These are phyloP conservation scores for Drosophila mulleri DNA, from an alignment of 2,888 invertebrate species.

Conservation along the genomic window DNA sequence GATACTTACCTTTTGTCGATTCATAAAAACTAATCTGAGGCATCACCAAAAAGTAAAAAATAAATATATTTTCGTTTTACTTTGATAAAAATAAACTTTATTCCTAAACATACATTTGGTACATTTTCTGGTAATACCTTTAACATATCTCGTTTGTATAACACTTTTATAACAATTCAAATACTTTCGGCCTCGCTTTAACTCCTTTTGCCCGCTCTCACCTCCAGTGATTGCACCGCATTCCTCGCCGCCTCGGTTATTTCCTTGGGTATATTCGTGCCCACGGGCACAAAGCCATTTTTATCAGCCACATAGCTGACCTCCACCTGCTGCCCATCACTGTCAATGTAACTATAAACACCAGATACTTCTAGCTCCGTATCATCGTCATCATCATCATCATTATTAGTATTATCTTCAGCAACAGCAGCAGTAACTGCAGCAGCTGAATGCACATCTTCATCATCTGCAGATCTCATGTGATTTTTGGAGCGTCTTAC, in stretches of 20 bases:
- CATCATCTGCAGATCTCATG: conserved; percentile 19
- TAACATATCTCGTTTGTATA: background rate
- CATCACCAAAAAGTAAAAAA: too few species aligned
- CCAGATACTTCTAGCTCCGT: conserved; percentile 76
- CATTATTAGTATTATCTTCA: conserved; percentile 29
- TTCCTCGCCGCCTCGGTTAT: conserved; percentile 60
- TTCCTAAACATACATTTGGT: conserved; percentile 8
- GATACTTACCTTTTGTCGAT: too few species aligned
- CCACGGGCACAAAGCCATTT: conserved; percentile 79
- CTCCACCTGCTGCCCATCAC: conserved; percentile 70
- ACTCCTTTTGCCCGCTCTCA: conserved; percentile 15
- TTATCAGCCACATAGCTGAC: conserved; percentile 82
- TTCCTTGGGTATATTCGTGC: conserved; percentile 66
- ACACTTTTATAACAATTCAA: conserved; percentile 2
- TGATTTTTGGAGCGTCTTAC: conserved; percentile 35
- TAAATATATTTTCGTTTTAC: too few species aligned
- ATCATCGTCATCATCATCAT: conserved; percentile 57
- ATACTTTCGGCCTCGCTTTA: background rate
- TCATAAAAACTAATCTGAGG: too few species aligned
- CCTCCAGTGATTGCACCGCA: conserved; percentile 24
- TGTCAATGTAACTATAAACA: conserved; percentile 78
- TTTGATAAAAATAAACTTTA: background rate
- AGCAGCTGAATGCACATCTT: conserved; percentile 16
- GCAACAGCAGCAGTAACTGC: conserved; percentile 38
- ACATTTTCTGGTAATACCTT: conserved; percentile 1